Base-by-base conservation (phyloP, 1,140 invertebrate genomes). In the Anastatus disparis region DNA sequence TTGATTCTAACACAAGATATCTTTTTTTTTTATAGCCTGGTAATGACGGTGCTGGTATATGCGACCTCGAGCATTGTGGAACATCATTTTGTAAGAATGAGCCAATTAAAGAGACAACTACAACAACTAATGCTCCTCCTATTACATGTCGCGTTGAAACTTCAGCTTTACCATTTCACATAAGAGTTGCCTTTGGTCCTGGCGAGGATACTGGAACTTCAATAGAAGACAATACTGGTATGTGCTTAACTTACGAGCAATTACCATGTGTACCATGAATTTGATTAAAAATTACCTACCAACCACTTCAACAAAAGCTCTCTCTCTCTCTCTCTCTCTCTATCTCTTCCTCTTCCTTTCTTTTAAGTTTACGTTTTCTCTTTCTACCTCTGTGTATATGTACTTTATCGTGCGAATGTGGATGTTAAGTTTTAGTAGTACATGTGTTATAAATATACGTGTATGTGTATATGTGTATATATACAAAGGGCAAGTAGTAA, bases 141-240 rank as follows among this genome's bases (percentile, higher is more conserved):
- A 12, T 2, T 12, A 1, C 1, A n/a, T 27, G 44, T n/a, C 35
- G 22, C 6, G n/a, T 31, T 15, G 93, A 95, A 85, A 93, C 90
- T 71, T 93, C 90, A 26, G 89, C 90, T 2, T 89, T 89, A 0
- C 93, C 93, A 1, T 95, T 94, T 81, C 90, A 90, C n/a, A 89
- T 94, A 27, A 90, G 91, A 10, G 88, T 94, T 0, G 90, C 92
- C 61, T 94, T 95, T 78, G 93, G 92, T 3, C 88, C 89, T 0
- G 89, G 90, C 0, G 81, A 80, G 22, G 82, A 86, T 0, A 82
- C 83, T 27, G 90, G 91, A 69, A 87, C 86, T n/a, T 91, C 88
- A 12, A 89, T 92, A 0, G 93, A 94, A 74, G 92, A 94, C 65
- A 94, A 94, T 77, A 88, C 93, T 48, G 93, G 93, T 40, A 92